phyloP scores from a whole-genome alignment of 2,113 vertebrate genomes.

The Gila orcuttii region DNA sequence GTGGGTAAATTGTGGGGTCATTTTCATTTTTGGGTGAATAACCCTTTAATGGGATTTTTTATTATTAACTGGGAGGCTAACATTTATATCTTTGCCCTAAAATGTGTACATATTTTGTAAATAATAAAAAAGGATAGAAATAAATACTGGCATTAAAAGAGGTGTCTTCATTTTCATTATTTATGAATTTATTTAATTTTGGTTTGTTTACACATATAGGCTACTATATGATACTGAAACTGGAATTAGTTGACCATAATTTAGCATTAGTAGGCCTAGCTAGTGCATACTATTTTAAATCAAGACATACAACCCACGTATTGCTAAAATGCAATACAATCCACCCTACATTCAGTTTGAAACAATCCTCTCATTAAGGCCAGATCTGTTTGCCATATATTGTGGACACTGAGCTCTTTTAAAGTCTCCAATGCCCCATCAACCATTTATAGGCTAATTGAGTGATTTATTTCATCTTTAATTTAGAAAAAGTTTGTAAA shows the following conservation, averaged over 20 bases:
- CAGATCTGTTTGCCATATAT: neutral
- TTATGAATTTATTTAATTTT: too few relatives aligned
- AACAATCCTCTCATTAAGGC: neutral
- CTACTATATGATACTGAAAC: neutral
- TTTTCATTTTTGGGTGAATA: too few relatives aligned
- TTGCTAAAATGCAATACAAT: neutral
- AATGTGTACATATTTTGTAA: conserved; percentile 59
- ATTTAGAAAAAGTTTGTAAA: too few relatives aligned
- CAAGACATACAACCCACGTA: neutral
- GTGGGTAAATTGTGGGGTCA: too few relatives aligned
- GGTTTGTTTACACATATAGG: neutral
- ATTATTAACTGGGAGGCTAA: conserved; percentile 43
- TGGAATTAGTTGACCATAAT: neutral
- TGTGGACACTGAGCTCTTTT: neutral
- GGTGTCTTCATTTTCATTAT: neutral
- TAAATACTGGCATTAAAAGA: conserved; percentile 69
- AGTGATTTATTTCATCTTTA: too few relatives aligned
- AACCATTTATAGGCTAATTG: neutral
- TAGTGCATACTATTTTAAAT: neutral
- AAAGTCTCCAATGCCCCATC: neutral
- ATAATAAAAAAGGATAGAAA: conserved; percentile 52
- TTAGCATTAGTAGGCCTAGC: neutral
- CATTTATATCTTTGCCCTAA: conserved; percentile 52
- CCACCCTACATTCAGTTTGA: neutral
- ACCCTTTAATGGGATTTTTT: neutral